phyloP scores from a whole-genome alignment of 1,140 invertebrate species.

The Sarcophaga bullata region DNA sequence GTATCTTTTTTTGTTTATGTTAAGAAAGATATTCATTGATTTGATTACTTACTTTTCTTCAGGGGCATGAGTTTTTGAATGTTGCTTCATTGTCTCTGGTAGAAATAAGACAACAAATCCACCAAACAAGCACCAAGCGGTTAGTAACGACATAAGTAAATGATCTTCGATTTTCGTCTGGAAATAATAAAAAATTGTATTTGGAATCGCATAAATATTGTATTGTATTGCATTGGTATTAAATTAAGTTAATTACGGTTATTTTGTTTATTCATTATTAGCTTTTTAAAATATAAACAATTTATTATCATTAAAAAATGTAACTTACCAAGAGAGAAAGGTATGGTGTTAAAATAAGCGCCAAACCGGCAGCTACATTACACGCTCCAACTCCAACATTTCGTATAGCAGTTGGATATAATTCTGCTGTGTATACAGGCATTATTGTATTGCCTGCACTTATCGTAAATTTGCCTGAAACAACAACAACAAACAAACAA shows the following conservation, averaged over 20 bases:
- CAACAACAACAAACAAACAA: slow-evolving; percentile 14
- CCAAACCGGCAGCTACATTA: slow-evolving; percentile 76
- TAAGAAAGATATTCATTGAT: background rate
- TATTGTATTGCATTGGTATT: too few relatives aligned
- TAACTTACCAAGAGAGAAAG: slow-evolving; percentile 75
- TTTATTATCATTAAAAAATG: slow-evolving; percentile 27
- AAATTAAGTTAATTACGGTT: too few relatives aligned
- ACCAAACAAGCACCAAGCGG: slow-evolving; percentile 65
- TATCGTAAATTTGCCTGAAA: slow-evolving; percentile 73
- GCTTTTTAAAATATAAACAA: too few relatives aligned
- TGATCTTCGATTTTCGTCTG: slow-evolving; percentile 65
- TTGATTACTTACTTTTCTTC: slow-evolving; percentile 47
- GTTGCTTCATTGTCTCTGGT: slow-evolving; percentile 59
- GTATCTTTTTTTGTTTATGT: background rate
- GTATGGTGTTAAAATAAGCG: slow-evolving; percentile 77
- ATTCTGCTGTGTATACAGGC: slow-evolving; percentile 78
- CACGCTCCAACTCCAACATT: slow-evolving; percentile 79
- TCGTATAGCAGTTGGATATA: slow-evolving; percentile 78
- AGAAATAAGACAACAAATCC: slow-evolving; percentile 65
- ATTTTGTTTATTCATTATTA: too few relatives aligned
- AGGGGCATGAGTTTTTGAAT: slow-evolving; percentile 22
- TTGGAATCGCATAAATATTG: too few relatives aligned
- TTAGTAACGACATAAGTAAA: slow-evolving; percentile 66
- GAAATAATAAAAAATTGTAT: slow-evolving; percentile 13
- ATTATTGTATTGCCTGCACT: slow-evolving; percentile 77